Percentiles rank a stretch among this genome's conserved stretches.
phyloP scores from a whole-genome alignment of 64 coral and sea anemone genomes.

The Trachythela sp. region DNA sequence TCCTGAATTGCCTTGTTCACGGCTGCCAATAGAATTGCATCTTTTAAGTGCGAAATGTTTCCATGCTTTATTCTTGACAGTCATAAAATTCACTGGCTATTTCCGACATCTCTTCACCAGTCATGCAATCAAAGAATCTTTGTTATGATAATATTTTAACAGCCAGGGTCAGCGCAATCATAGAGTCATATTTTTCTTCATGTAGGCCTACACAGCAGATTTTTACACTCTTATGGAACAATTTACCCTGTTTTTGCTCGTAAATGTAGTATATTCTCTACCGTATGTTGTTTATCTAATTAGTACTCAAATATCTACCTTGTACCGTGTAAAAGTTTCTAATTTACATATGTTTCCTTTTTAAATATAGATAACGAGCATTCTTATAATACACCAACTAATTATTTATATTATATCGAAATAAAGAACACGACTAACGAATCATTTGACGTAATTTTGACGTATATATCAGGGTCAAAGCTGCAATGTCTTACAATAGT shows the following conservation, averaged over 20 bases:
- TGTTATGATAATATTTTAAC: background rate
- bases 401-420: background rate
- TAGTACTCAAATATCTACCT: too few relatives aligned
- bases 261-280: background rate
- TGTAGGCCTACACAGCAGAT: too few relatives aligned
- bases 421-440: background rate
- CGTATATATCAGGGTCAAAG: too few relatives aligned
- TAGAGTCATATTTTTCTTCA: background rate
- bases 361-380: background rate
- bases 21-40: background rate
- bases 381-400: background rate
- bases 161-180: background rate
- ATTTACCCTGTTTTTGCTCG: too few relatives aligned
- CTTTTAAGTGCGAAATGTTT: background rate
- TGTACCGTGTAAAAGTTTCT: background rate
- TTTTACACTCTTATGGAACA: too few relatives aligned
- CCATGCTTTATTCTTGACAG: background rate
- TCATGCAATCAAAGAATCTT: conserved; percentile 3
- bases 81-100: background rate
- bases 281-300: background rate
- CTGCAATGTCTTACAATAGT: too few relatives aligned
- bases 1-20: background rate
- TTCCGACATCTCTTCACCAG: background rate
- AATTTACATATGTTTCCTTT: background rate
- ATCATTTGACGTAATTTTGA: too few relatives aligned